Percentiles rank a stretch among this genome's conserved stretches.
These are phyloP conservation scores for Barypeithes pellucidus DNA, from an alignment of 2,888 invertebrate species.

Conservation along the genomic window DNA sequence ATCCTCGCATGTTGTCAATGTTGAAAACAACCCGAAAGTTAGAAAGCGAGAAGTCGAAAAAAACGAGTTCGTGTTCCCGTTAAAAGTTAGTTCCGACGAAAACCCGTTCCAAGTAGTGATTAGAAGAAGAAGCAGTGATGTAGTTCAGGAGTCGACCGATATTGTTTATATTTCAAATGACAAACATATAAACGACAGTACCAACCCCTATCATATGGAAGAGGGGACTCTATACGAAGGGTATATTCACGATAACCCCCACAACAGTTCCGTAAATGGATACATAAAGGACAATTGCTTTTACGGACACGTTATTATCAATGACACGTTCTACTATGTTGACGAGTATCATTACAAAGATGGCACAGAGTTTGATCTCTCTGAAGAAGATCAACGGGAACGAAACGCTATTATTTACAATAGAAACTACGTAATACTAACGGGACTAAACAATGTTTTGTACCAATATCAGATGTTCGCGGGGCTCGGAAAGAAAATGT, in stretches of 20 bases:
- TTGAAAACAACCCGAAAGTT: not conserved
- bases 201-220: not conserved
- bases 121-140: slow-evolving; percentile 25
- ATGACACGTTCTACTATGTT: slow-evolving; percentile 57
- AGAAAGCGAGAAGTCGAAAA: not conserved
- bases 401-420: slow-evolving; percentile 54
- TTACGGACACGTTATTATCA: slow-evolving; percentile 59
- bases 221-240: slow-evolving; percentile 34
- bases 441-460: not conserved
- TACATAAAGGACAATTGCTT: slow-evolving; percentile 57
- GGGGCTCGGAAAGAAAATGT: not conserved
- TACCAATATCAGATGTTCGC: not conserved
- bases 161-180: not conserved
- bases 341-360: slow-evolving; percentile 54
- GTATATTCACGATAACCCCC: slow-evolving; percentile 19
- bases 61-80: slow-evolving; percentile 11
- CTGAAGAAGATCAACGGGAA: slow-evolving; percentile 24
- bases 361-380: slow-evolving; percentile 30
- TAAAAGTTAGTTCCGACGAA: slow-evolving; percentile 13
- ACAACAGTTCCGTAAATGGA: slow-evolving; percentile 58
- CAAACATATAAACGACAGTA: not conserved
- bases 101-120: slow-evolving; percentile 17
- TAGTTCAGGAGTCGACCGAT: not conserved
- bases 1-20: slow-evolving; percentile 2
- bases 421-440: slow-evolving; percentile 26